These are phyloP conservation scores for Motacilla tschutschensis DNA, from an alignment of 2,113 vertebrate species.

Conservation along the genomic window DNA sequence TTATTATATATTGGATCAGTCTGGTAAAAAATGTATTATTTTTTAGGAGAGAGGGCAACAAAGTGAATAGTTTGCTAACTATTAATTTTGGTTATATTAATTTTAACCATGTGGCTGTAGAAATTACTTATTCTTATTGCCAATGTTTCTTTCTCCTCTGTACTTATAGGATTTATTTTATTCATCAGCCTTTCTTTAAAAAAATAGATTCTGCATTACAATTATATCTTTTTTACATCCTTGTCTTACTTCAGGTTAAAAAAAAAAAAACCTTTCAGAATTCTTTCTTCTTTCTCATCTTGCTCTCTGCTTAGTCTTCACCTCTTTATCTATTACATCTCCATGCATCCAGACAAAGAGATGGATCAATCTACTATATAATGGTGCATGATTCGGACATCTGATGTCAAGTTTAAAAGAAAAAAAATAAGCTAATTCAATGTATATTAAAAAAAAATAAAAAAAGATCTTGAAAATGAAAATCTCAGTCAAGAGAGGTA, in stretches of 20 bases:
- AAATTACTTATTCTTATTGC: not conserved
- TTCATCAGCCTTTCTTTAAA: not conserved
- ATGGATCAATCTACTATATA: slow-evolving; percentile 25
- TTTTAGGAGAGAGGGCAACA: not conserved
- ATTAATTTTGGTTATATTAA: not conserved
- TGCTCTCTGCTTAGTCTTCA: slow-evolving; percentile 19
- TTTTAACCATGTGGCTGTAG: not conserved
- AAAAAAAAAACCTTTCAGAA: not conserved
- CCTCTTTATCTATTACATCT: slow-evolving; percentile 36
- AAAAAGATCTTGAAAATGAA: slow-evolving; percentile 34
- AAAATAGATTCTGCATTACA: not conserved
- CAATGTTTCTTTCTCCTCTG: not conserved
- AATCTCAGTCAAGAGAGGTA: slow-evolving; percentile 5
- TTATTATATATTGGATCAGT: not conserved
- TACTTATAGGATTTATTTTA: not conserved
- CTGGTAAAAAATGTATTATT: not conserved
- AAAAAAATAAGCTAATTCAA: not conserved
- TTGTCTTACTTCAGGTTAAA: not conserved
- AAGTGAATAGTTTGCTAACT: not conserved
- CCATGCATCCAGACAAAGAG: slow-evolving; percentile 30
- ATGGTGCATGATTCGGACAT: not conserved
- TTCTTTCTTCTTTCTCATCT: not conserved
- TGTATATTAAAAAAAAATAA: not conserved
- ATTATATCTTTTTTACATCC: not conserved
- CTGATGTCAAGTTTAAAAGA: not conserved